phyloP scores from a whole-genome alignment of 37 sponge, comb jelly and placozoan species.

The Cladorhizidae sp. region DNA sequence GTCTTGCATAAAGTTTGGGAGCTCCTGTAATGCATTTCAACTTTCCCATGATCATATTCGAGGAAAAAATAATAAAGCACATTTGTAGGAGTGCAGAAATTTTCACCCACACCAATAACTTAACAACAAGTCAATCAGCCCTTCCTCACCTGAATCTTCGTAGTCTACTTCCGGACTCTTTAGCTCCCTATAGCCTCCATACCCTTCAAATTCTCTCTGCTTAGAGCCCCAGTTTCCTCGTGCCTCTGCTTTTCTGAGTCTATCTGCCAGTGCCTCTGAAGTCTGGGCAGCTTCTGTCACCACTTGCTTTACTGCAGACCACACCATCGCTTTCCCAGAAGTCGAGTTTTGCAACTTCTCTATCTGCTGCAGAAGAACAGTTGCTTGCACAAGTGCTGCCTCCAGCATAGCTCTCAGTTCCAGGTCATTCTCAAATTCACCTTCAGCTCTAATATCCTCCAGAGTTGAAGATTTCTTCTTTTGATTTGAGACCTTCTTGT shows the following conservation, averaged over 20 bases:
- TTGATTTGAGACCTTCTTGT: not conserved
- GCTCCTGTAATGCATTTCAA: no score
- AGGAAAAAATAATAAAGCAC: not conserved
- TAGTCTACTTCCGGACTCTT: not conserved
- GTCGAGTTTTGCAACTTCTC: conserved; percentile 6
- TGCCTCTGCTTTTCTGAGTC: conserved; percentile 12
- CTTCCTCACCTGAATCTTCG: not conserved
- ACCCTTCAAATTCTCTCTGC: not conserved
- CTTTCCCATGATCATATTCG: not conserved
- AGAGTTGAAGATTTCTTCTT: not conserved
- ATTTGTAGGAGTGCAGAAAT: not conserved
- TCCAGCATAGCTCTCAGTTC: conserved; percentile 18
- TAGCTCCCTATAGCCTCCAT: no score
- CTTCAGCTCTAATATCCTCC: not conserved
- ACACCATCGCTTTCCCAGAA: not conserved
- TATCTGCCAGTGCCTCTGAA: conserved; percentile 14
- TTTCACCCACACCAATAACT: not conserved
- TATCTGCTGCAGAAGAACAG: conserved; percentile 31
- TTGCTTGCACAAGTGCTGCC: conserved; percentile 24
- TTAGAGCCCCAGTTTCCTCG: not conserved
- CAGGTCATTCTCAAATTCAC: conserved; percentile 12
- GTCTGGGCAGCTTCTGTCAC: conserved; percentile 25
- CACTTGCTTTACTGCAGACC: not conserved
- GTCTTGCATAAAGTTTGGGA: no score
- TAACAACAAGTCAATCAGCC: not conserved